These are phyloP conservation scores for Caenorhabditis brenneri DNA, from an alignment of 1,140 invertebrate species.

Conservation along the genomic window DNA sequence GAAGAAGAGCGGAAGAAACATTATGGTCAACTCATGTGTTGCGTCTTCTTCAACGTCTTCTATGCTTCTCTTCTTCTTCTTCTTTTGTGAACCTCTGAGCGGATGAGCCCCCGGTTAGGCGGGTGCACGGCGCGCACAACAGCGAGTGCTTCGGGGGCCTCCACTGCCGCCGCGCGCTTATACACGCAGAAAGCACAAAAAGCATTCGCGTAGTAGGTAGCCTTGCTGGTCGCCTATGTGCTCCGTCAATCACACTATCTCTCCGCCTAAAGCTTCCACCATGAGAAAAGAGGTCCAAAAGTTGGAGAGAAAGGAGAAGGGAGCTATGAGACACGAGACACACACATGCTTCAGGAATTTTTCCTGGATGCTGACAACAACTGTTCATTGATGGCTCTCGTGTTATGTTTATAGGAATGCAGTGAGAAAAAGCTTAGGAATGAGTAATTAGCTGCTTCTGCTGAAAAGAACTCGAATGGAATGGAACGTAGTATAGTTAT, in stretches of 20 bases:
- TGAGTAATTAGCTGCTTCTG: not conserved
- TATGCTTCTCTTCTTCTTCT: conserved; percentile 7
- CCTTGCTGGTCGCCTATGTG: not conserved
- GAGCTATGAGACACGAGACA: not conserved
- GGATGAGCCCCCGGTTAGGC: conserved; percentile 19
- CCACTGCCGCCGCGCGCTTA: not conserved
- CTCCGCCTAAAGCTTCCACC: not conserved
- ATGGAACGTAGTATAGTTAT: too few species aligned
- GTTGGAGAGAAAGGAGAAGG: not conserved
- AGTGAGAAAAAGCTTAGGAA: not conserved
- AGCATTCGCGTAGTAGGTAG: conserved; percentile 41
- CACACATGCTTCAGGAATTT: not conserved
- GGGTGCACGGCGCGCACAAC: conserved; percentile 4
- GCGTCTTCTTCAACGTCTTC: not conserved
- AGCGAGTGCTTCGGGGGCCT: not conserved
- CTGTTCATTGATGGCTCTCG: not conserved
- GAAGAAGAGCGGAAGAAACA: not conserved
- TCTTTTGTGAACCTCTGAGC: not conserved
- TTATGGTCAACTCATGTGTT: not conserved
- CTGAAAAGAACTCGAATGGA: not conserved
- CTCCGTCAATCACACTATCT: not conserved
- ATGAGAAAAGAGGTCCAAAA: not conserved
- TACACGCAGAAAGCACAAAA: conserved; percentile 39
- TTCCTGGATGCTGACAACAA: not conserved
- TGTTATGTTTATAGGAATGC: not conserved